phyloP scores from a whole-genome alignment of 2,888 invertebrate species.

The Dioctria linearis region DNA sequence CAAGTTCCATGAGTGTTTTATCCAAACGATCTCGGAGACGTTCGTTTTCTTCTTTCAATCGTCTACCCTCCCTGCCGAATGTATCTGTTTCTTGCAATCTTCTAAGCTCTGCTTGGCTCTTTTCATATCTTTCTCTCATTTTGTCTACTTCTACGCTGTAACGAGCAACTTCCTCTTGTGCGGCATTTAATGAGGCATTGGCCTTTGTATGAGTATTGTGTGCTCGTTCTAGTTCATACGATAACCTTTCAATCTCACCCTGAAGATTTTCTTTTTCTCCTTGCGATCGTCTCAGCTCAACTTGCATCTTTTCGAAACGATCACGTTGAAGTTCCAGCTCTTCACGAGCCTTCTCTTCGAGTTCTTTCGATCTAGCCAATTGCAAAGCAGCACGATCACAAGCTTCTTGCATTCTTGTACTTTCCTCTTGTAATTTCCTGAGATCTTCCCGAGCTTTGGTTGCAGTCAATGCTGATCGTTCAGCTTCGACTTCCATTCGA shows the following conservation, averaged over 20 bases:
- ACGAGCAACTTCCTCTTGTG: constrained; percentile 90
- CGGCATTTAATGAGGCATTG: constrained; percentile 88
- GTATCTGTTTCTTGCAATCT: constrained; percentile 87
- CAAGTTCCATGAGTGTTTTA: constrained; percentile 85
- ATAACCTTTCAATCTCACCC: constrained; percentile 86
- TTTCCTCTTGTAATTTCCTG: constrained; percentile 89
- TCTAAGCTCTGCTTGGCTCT: constrained; percentile 85
- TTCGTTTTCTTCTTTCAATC: constrained; percentile 86
- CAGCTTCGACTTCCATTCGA: constrained; percentile 86
- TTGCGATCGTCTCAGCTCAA: constrained; percentile 85
- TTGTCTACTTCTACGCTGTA: constrained; percentile 91
- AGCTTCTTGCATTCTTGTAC: constrained; percentile 88
- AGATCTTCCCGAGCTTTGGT: constrained; percentile 89
- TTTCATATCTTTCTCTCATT: constrained; percentile 92
- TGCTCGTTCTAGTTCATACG: constrained; percentile 89
- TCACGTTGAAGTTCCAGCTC: constrained; percentile 92
- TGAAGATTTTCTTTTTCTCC: constrained; percentile 89
- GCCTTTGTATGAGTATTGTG: constrained; percentile 90
- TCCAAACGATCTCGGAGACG: constrained; percentile 85
- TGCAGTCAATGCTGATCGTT: constrained; percentile 85
- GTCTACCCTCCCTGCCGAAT: constrained; percentile 84
- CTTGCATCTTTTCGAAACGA: constrained; percentile 89
- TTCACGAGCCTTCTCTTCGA: constrained; percentile 92
- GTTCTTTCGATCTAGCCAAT: constrained; percentile 87
- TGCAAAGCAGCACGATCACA: constrained; percentile 91